Base-by-base conservation (phyloP, 1,140 invertebrate species). In the Heliconius hermathena region DNA sequence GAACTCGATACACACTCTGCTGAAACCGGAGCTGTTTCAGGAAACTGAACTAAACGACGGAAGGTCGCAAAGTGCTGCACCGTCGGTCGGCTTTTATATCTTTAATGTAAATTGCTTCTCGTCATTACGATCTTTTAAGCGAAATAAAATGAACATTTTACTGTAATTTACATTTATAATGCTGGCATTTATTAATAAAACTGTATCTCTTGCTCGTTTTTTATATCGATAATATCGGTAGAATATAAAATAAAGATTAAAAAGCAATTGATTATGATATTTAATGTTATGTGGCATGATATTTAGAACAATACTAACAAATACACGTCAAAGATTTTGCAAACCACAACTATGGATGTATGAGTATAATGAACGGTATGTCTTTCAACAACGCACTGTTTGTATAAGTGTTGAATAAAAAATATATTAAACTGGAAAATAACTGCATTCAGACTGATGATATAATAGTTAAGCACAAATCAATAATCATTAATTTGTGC, bases 101-200 rank as follows among this genome's bases (percentile, higher is more conserved):
- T 75, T 75, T 81, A 81, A 81, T 81, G 76, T 78, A 81, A 81
- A 81, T 81, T 81, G 80, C 80, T 81, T 75, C 80, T 81, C 79
- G 75, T 81, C 79, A 76, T 81, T 75, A 81, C 80, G 80, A 81
- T 77, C 80, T 81, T 81, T 81, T 77, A 33, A 81, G 76, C 76
- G 66, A 77, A 41, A 74, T 38, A 71, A 76, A 78, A 77, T 18
- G 29, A 52, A 66, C 76, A 80, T 80, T 76, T 73, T 33, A 71
- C 57, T 70, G 49, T 74, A 71, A 52, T 54, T 77, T 77, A 66
- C 52, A 73, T 78, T 73, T 22, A 60, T 22, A 60, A 26, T 22
- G 22, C 8, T 26, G 8, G 57, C 22, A 60, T 66, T 29, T 66
- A 66, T 66, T 66, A 66, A 29, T 66, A 66, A 66, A 66, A 29